Base-by-base conservation (phyloP, 2,888 invertebrate species). In the Tetragnatha montana region DNA sequence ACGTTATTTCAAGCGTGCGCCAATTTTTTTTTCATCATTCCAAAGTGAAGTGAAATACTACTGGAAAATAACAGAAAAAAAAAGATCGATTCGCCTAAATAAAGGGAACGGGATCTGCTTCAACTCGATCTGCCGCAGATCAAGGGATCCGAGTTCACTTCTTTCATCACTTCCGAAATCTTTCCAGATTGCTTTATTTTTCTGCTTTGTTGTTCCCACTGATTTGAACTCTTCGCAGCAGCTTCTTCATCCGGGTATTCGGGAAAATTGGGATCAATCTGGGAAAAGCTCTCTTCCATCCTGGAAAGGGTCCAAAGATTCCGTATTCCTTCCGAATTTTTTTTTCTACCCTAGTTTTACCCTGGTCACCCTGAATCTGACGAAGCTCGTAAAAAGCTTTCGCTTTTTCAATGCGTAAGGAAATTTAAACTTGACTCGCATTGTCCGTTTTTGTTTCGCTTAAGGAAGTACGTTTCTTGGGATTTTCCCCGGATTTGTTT, bases 161-260 rank as follows among this genome's bases (percentile, higher is more conserved):
- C 49, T 80, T 21, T 60, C 17, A 60, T 50, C 86, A 82, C 71
- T 82, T 82, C 82, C 76, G 82, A 82, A 81, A 86, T 86, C 86
- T 88, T 88, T 74, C 79, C 74, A 81, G 82, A 82, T 88, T 82
- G 71, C 87, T 78, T 76, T 78, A 88, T 82, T 88, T 86, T 76
- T 70, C 51, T 76, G 70, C 82, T 78, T 78, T 82, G 76, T 82
- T 88, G 87, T 88, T 88, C 70, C 35, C 82, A 82, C 76, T 88
- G 87, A 88, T 88, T 88, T 88, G 87, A 88, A 88, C 87, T 88
- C 35, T 4, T 76, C 21, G 70, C 51, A 68, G 81, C 75, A 75
- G 75, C 75, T 75, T 70, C 50, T 51, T 85, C 49, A 84, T 76
- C 35, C 22, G 21, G 14, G 76, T 35, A 47, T 68, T n/a, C 17